A percentile compares a stretch with the other conserved stretches of the same genome.
Evolutionary conservation across 2,888 invertebrate species (phyloP).

Genomic region (Aplocera efformata): DNA sequence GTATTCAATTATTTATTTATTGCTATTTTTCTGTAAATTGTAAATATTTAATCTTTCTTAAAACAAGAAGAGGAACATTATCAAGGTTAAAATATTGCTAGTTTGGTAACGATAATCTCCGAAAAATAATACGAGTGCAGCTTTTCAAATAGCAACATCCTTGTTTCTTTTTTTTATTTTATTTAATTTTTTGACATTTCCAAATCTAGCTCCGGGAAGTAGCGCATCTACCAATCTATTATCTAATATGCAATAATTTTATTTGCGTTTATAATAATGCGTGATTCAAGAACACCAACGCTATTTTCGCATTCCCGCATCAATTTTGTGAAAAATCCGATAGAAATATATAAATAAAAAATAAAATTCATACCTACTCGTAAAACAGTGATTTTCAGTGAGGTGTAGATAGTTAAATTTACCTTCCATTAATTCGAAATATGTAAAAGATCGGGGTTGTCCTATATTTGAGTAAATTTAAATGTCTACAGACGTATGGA

Average conservation of each 20-base stretch:
- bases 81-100: conserved; percentile 76
- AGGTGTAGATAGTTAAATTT: conserved; percentile 41
- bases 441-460: conserved; percentile 2
- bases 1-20: conserved; percentile 72
- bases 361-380: conserved; percentile 39
- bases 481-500: conserved; percentile 49
- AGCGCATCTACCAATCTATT: conserved; percentile 79
- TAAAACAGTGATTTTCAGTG: conserved; percentile 33
- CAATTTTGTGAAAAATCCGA: conserved; percentile 46
- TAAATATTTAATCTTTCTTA: conserved; percentile 81
- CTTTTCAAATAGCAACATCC: conserved; percentile 78
- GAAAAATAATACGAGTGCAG: conserved; percentile 73
- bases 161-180: conserved; percentile 48
- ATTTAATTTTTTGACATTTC: conserved; percentile 45
- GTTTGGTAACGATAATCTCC: conserved; percentile 75
- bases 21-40: conserved; percentile 78
- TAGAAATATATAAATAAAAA: conserved; percentile 50
- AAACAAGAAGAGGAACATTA: conserved; percentile 81
- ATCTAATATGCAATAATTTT: conserved; percentile 64
- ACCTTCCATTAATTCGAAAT: conserved; percentile 20
- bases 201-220: conserved; percentile 68
- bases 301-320: conserved; percentile 42
- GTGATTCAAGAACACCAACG: conserved; percentile 47
- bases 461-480: conserved; percentile 36
- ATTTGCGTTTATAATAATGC: conserved; percentile 22